Conservation (phyloP, 92 coral and sea anemone genomes). For the Phenganax subtilis region DNA sequence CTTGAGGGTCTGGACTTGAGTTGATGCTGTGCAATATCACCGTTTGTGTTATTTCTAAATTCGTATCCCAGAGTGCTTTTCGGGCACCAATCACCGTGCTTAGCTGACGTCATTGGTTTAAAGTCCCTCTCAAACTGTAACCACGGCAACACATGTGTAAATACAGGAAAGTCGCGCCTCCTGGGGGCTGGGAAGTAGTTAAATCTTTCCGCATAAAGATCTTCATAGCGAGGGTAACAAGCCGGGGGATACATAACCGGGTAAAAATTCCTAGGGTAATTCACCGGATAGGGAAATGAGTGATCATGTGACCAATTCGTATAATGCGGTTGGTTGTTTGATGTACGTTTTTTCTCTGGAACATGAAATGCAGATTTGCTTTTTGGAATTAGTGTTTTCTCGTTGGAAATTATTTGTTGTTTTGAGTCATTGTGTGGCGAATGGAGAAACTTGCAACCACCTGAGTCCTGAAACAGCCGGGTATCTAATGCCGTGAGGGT, state of each 20-base stretch:
- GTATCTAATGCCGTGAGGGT: slow-evolving; percentile 36
- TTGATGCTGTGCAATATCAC: not conserved
- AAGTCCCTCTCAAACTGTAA: slow-evolving; percentile 38
- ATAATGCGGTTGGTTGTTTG: slow-evolving; percentile 38
- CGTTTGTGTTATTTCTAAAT: not conserved
- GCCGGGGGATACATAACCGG: slow-evolving; percentile 30
- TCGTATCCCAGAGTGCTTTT: slow-evolving; percentile 6
- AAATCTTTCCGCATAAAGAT: slow-evolving; percentile 9
- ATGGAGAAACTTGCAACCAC: slow-evolving; percentile 2
- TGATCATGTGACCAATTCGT: slow-evolving; percentile 32
- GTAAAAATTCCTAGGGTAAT: slow-evolving; percentile 37
- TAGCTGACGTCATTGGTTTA: slow-evolving; percentile 31
- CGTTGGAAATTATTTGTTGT: slow-evolving; percentile 37
- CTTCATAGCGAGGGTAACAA: slow-evolving; percentile 23
- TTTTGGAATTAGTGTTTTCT: slow-evolving; percentile 50
- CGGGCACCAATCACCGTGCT: slow-evolving; percentile 12
- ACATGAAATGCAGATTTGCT: slow-evolving; percentile 85
- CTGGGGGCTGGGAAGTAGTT: slow-evolving; percentile 24
- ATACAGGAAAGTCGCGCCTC: slow-evolving; percentile 25
- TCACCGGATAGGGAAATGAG: slow-evolving; percentile 32
- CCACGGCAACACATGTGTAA: slow-evolving; percentile 39
- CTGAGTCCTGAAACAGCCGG: slow-evolving; percentile 47
- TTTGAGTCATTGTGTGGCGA: not conserved
- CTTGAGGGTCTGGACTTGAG: not conserved
- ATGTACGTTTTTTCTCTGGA: slow-evolving; percentile 62